Base-by-base conservation (phyloP, 1,140 invertebrate species). In the Drosophila ercepeae region DNA sequence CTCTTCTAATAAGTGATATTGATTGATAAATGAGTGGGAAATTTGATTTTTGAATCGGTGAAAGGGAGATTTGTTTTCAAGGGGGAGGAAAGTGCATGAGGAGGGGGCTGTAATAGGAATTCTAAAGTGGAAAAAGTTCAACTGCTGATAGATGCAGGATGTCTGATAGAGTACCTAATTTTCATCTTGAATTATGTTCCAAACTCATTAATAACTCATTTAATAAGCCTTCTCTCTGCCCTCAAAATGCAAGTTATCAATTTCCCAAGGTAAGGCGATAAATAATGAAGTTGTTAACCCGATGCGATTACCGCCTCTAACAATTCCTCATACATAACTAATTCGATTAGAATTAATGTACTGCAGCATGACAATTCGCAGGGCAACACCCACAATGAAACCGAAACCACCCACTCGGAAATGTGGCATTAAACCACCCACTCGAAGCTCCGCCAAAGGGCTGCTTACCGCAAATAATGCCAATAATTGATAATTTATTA, bases 401-500 rank as follows among this genome's bases (percentile, higher is more conserved):
- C 53, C 5, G 29, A 14, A 6, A 32, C 46, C 60, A 21, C n/a
- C 63, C 63, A 52, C 39, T 65, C 27, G 59, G 39, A 45, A 65
- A 34, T 60, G 29, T 13, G 42, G 41, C 42, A 64, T 32, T 32
- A 32, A 32, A 8, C 60, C 54, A 63, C 63, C 63, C 63, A 64
- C 61, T 51, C 34, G 34, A 18, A 52, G 34, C 14, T n/a, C 29
- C 42, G 54, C 45, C 54, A 48, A 50, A 21, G 21, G 59, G 41
- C 21, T 21, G 39, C 14, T 29, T 14, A 52, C 68, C 59, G 52
- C 71, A 75, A 76, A 81, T 84, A 84, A 84, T 78, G 54, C 83
- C 82, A 72, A 88, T 88, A 88, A 88, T 88, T 88, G 82, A 88
- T 88, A 88, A 88, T 88, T 88, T 88, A 88, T 88, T 88, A 88